Base-by-base conservation (phyloP, 2,888 invertebrate genomes). In the Scaptomyza flava region DNA sequence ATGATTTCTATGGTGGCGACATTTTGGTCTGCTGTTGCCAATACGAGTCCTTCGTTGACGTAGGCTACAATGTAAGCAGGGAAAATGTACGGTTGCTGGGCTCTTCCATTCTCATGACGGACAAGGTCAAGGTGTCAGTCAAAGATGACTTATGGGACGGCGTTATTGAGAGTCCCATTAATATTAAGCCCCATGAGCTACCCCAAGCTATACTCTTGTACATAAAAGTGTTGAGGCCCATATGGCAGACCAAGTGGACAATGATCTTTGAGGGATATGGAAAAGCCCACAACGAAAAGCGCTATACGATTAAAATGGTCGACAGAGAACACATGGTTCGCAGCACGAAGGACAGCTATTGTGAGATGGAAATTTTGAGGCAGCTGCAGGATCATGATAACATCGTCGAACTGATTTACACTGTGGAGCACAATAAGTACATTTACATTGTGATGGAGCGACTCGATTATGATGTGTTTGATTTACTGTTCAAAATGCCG, bases 21-120 rank as follows among this genome's bases (percentile, higher is more conserved):
- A 53, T 68, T n/a, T 42, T 66, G 6, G 42, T 66, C 6, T 66
- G 64, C 17, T 77, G 73, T 23, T 77, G 80, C 9, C 42, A 50
- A 7, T 68, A 73, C 11, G 62, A 68, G 23, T 2, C 38, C 3
- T 79, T 61, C 12, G 3, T 59, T 0, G 20, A 56, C 6, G 12
- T 68, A 0, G 47, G 47, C 38, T 77, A 73, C 31, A 53, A 58
- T 23, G 45, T 68, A 0, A 68, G 42, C 17, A 43, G 9, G 5
- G 17, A 8, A 7, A 54, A 65, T n/a, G 27, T 65, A 46, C 12
- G 17, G 1, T 20, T 62, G 0, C 43, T 75, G 34, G 48, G 23
- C 11, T 42, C 42, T 3, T 36, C 52, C 12, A 48, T 72, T 9
- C 54, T 30, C 9, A 31, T 47, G 52, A 31, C 36, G 0, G 45